Conservation (phyloP, 2,113 vertebrate species). For the Perca schrenkii region DNA sequence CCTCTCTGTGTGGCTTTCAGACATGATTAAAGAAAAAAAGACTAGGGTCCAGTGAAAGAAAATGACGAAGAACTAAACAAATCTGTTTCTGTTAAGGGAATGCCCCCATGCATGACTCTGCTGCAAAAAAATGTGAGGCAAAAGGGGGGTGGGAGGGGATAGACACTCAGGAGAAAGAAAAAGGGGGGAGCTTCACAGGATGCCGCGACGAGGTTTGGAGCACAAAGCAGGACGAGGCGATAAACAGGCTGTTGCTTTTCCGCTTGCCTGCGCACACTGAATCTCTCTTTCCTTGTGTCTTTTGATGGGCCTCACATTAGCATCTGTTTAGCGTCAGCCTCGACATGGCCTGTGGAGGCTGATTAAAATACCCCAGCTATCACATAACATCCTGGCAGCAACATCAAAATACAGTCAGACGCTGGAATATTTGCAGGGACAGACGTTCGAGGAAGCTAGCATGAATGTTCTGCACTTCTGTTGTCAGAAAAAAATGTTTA, state of each 20-base stretch:
- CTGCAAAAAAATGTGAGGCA: conserved; percentile 39
- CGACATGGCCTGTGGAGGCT: conserved; percentile 71
- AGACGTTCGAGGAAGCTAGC: conserved; percentile 33
- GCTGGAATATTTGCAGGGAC: conserved; percentile 33
- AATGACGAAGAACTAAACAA: conserved; percentile 73
- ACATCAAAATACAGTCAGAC: conserved; percentile 69
- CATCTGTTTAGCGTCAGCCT: conserved; percentile 78
- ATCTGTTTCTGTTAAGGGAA: conserved; percentile 82
- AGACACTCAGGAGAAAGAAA: conserved; percentile 48
- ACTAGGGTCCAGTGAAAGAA: conserved; percentile 59
- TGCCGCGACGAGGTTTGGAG: conserved; percentile 46
- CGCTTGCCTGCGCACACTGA: conserved; percentile 72
- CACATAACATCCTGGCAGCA: conserved; percentile 66
- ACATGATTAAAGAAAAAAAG: conserved; percentile 49
- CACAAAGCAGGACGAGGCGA: conserved; percentile 71
- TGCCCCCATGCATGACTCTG: conserved; percentile 73
- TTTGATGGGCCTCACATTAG: conserved; percentile 81
- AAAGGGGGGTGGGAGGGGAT: neutral
- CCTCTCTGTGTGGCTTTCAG: conserved; percentile 66
- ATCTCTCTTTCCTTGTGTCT: conserved; percentile 69
- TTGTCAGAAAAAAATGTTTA: conserved; percentile 17
- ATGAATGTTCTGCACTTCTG: conserved; percentile 24
- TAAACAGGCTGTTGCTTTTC: conserved; percentile 82
- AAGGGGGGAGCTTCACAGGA: conserved; percentile 56
- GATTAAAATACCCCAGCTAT: conserved; percentile 77